These are phyloP conservation scores for Natrix natrix DNA, from an alignment of 2,797 vertebrate species.

Conservation along the genomic window DNA sequence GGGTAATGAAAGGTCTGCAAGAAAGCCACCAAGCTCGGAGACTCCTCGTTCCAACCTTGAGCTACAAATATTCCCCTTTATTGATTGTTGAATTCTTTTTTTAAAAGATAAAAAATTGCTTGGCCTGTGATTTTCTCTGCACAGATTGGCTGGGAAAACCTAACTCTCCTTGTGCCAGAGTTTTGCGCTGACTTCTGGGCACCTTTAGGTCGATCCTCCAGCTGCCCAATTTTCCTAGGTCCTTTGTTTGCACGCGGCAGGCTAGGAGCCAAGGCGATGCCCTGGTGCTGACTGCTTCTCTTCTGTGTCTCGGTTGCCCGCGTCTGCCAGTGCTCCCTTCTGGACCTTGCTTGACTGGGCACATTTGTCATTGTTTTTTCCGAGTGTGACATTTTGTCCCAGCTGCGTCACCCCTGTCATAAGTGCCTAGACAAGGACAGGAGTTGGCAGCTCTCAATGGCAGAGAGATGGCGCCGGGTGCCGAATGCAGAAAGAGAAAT, in stretches of 20 bases:
- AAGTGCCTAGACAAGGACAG: not conserved
- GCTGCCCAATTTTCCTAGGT: not conserved
- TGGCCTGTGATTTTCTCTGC: not conserved
- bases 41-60: not conserved
- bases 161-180: not conserved
- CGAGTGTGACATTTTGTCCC: slow-evolving; percentile 1
- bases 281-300: not conserved
- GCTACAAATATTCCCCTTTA: not conserved
- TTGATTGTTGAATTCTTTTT: not conserved
- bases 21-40: too few relatives aligned
- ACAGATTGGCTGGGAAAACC: not conserved
- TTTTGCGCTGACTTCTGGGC: not conserved
- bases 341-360: not conserved
- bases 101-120: not conserved
- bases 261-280: not conserved
- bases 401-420: not conserved
- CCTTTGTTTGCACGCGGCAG: not conserved
- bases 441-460: not conserved
- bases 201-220: not conserved
- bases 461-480: not conserved
- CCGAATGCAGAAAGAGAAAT: not conserved
- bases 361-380: slow-evolving; percentile 13
- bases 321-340: not conserved
- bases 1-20: too few relatives aligned
- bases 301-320: not conserved